phyloP scores from a whole-genome alignment of 2,888 invertebrate species.

The Harpagoxenus sublaevis region DNA sequence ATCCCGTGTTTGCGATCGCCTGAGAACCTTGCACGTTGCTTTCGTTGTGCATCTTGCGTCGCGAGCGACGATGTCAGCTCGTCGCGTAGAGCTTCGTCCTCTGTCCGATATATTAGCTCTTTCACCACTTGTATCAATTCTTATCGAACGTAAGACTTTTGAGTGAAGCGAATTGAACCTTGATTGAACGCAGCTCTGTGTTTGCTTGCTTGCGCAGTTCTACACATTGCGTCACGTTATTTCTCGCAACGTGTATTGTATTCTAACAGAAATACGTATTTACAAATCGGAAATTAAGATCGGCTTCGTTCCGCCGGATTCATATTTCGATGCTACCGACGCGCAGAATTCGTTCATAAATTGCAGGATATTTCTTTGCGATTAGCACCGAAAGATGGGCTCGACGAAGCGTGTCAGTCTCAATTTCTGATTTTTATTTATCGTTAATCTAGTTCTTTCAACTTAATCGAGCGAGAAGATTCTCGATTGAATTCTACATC shows the following conservation, averaged over 20 bases:
- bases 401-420: not conserved
- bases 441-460: not conserved
- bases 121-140: not conserved
- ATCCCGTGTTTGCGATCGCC: not conserved
- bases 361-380: not conserved
- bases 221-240: slow-evolving; percentile 1
- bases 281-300: slow-evolving; percentile 20
- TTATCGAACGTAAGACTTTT: not conserved
- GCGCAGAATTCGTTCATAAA: not conserved
- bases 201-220: slow-evolving; percentile 26
- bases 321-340: not conserved
- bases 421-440: not conserved
- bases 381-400: not conserved
- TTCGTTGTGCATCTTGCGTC: slow-evolving; percentile 38
- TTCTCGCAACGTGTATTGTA: slow-evolving; percentile 13
- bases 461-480: slow-evolving; percentile 3
- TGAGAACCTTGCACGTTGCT: slow-evolving; percentile 37
- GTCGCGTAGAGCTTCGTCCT: slow-evolving; percentile 1
- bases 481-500: slow-evolving; percentile 35
- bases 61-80: not conserved
- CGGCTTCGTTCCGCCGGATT: not conserved
- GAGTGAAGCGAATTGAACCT: slow-evolving; percentile 11
- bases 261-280: not conserved
- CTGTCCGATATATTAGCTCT: not conserved
- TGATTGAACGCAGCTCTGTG: slow-evolving; percentile 12